Evolutionary conservation across 2,797 vertebrate species (phyloP).

Genomic region (Halcyon chelicuti): DNA sequence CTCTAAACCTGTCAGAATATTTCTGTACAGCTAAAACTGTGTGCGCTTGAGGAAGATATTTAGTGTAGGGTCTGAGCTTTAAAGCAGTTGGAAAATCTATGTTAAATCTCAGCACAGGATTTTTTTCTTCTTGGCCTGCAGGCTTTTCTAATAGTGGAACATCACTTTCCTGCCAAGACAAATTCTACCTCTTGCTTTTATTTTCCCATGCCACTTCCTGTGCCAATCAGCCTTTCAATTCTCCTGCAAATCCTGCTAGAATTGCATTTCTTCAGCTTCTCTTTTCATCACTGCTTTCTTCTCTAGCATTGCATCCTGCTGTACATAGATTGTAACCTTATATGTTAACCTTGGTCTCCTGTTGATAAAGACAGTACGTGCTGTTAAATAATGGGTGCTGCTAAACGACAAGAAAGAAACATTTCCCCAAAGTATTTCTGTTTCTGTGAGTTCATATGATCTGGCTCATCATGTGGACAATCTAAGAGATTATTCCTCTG

Average conservation of each 20-base stretch:
- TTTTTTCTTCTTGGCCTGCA: conserved; percentile 37
- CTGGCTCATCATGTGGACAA: neutral
- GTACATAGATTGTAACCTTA: neutral
- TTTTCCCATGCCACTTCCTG: conserved; percentile 58
- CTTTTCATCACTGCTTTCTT: neutral
- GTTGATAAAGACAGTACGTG: neutral
- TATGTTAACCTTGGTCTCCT: neutral
- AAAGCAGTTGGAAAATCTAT: conserved; percentile 23
- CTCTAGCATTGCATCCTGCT: neutral
- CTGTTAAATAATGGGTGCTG: neutral
- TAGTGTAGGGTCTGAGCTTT: neutral
- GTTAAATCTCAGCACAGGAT: conserved; percentile 14
- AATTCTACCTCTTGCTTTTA: conserved; percentile 69
- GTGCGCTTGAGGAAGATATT: neutral
- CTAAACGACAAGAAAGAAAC: neutral
- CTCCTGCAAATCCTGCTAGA: conserved; percentile 31
- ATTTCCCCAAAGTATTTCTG: neutral
- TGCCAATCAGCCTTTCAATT: conserved; percentile 51
- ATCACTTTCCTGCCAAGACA: conserved; percentile 63
- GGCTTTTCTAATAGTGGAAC: conserved; percentile 65
- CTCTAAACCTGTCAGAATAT: neutral
- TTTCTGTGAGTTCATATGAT: neutral
- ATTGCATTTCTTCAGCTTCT: conserved; percentile 26
- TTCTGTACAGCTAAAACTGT: neutral
- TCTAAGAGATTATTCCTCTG: neutral